Base-by-base conservation (phyloP, 2,113 vertebrate genomes). In the Stegastes partitus region DNA sequence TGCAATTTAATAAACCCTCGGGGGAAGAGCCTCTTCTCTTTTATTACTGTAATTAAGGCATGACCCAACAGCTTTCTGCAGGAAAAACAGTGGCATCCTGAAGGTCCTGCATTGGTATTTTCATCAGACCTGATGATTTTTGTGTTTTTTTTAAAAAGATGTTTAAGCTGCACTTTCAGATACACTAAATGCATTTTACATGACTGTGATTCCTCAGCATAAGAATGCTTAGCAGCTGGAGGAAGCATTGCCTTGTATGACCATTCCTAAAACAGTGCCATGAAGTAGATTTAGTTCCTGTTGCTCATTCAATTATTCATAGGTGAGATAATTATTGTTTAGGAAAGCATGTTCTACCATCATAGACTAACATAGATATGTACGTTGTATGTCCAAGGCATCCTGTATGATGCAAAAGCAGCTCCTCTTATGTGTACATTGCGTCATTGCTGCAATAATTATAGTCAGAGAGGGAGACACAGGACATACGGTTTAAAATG, bases 391-490 rank as follows among this genome's bases (percentile, higher is more conserved):
- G 23, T 39, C 19, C 8, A 59, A 26, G 14, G 5, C 31, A 2
- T 37, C 9, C 15, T 19, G 12, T 15, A 16, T 55, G 42, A 19
- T 45, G 67, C n/a, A 22, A n/a, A 26, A 49, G 15, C 39, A 39
- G 22, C 34, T 49, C 14, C n/a, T 49, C 16, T 26, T 56, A 16
- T 53, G 21, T 67, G 37, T 56, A 65, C 10, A 16, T 79, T 90
- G 73, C 74, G 67, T 84, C 49, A 77, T 21, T 56, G 47, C 65
- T 64, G 74, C 62, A 72, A 62, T 67, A 66, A 75, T 85, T 80
- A 74, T 66, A 51, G 58, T 68, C 21, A 53, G 68, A 22, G 53
- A 53, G 22, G 70, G 34, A 63, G 44, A 67, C 42, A 51, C 58
- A 68, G 50, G 50, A 51, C 47, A 55, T 55, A 49, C 42, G 9